A percentile compares a stretch with the other conserved stretches of the same genome.
phyloP scores from a whole-genome alignment of 2,113 vertebrate species.

The Alethe castanea region DNA sequence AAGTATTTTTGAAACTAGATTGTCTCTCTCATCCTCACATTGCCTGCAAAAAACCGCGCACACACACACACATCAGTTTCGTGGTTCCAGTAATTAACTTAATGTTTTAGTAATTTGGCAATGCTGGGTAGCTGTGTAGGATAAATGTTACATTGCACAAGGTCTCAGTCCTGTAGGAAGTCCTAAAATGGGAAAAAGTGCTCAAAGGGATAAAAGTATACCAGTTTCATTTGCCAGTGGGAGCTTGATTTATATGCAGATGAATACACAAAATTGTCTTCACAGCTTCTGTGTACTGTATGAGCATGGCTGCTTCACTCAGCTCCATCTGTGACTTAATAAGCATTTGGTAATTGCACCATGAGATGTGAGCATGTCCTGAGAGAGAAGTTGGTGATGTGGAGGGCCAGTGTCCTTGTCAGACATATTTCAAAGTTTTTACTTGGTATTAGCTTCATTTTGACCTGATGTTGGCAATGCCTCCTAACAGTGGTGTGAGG shows the following conservation, averaged over 20 bases:
- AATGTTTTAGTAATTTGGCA: neutral
- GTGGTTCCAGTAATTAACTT: neutral
- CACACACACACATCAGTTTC: neutral
- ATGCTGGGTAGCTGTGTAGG: neutral
- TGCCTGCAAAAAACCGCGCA: neutral
- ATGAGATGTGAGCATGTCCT: rapidly evolving
- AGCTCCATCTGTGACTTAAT: neutral
- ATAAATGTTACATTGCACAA: neutral
- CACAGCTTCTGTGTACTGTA: neutral
- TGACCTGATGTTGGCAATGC: neutral
- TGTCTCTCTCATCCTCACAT: neutral
- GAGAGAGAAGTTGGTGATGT: neutral
- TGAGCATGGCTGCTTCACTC: neutral
- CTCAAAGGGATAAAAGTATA: neutral
- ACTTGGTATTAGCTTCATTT: neutral
- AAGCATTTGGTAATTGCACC: rapidly evolving
- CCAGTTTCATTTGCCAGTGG: neutral
- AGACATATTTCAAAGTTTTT: neutral
- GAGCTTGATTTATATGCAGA: neutral
- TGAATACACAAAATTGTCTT: neutral
- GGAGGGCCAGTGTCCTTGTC: neutral
- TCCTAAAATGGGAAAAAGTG: neutral
- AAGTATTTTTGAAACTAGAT: neutral
- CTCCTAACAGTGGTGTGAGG: neutral
- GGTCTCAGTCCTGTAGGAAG: neutral